A percentile compares a stretch with the other conserved stretches of the same genome.
phyloP scores from a whole-genome alignment of 2,888 invertebrate genomes.

The Hololepta plana region DNA sequence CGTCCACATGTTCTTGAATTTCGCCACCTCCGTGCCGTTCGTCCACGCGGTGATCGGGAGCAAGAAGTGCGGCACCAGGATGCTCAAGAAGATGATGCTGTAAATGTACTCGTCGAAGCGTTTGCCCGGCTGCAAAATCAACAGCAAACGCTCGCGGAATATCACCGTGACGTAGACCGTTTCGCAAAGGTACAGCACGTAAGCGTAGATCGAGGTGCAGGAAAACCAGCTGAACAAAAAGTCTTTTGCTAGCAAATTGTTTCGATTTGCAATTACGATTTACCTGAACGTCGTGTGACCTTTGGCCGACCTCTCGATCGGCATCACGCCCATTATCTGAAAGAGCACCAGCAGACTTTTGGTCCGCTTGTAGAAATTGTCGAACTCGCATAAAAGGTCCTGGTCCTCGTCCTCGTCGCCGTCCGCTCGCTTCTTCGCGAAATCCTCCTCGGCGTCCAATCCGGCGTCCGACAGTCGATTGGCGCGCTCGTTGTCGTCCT shows the following conservation, averaged over 20 bases:
- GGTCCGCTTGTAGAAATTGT: constrained; percentile 51
- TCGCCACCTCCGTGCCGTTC: constrained; percentile 49
- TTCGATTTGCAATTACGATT: background rate
- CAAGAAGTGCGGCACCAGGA: constrained; percentile 51
- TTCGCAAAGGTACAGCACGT: constrained; percentile 41
- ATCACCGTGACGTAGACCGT: constrained; percentile 29
- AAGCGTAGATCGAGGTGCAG: constrained; percentile 46
- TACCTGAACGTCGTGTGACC: constrained; percentile 28
- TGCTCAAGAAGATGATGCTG: constrained; percentile 53
- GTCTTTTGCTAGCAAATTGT: background rate
- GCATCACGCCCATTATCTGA: constrained; percentile 62
- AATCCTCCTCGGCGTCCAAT: constrained; percentile 3
- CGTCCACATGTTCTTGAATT: constrained; percentile 65
- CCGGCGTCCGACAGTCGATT: constrained; percentile 10
- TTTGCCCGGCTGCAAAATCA: constrained; percentile 32
- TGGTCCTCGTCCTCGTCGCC: constrained; percentile 21
- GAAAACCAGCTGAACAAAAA: constrained; percentile 36
- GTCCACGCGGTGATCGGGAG: constrained; percentile 52
- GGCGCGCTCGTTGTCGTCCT: constrained; percentile 10
- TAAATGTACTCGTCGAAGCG: constrained; percentile 59
- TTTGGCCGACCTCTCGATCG: constrained; percentile 45
- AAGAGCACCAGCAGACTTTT: constrained; percentile 51
- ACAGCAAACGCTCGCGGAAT: constrained; percentile 22
- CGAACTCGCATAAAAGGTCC: constrained; percentile 42
- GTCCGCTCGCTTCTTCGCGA: constrained; percentile 4